Conservation (phyloP, 1,140 invertebrate species). For the Drosophila arizonae region DNA sequence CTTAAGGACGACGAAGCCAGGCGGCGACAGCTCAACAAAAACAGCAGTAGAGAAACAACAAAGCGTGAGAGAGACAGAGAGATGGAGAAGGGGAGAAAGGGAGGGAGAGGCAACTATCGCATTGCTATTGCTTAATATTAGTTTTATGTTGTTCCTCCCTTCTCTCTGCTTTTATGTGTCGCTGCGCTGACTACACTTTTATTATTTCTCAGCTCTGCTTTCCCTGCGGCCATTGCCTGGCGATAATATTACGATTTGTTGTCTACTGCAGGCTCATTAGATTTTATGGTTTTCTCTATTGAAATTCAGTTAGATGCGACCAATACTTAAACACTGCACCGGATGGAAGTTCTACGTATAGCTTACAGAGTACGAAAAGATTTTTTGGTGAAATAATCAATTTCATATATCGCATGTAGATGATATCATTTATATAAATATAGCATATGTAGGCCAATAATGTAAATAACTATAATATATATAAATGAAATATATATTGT, state of each 20-base stretch:
- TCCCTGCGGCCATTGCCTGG: slow-evolving; percentile 56
- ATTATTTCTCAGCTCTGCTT: slow-evolving; percentile 45
- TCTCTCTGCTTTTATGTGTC: slow-evolving; percentile 51
- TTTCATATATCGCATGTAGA: no score
- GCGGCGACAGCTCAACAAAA: slow-evolving; percentile 50
- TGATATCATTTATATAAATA: not conserved
- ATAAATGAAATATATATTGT: no score
- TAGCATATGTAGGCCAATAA: no score
- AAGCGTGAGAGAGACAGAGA: not conserved
- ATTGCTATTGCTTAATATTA: slow-evolving; percentile 62
- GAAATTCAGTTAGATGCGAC: slow-evolving; percentile 27
- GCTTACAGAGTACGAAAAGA: no score
- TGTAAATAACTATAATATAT: no score
- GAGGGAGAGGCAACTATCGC: not conserved
- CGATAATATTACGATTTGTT: slow-evolving; percentile 73
- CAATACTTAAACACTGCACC: not conserved
- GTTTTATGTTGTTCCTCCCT: slow-evolving; percentile 61
- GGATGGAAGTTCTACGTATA: not conserved
- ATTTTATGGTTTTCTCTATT: slow-evolving; percentile 52
- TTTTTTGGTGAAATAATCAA: no score
- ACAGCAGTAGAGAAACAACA: slow-evolving; percentile 9
- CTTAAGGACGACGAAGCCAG: slow-evolving; percentile 63
- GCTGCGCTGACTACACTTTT: slow-evolving; percentile 68
- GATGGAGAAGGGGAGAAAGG: not conserved
- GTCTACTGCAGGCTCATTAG: slow-evolving; percentile 78